A percentile compares a stretch with the other conserved stretches of the same genome.
These are phyloP conservation scores for Dasypolia templi DNA, from an alignment of 2,888 invertebrate species.

Conservation along the genomic window DNA sequence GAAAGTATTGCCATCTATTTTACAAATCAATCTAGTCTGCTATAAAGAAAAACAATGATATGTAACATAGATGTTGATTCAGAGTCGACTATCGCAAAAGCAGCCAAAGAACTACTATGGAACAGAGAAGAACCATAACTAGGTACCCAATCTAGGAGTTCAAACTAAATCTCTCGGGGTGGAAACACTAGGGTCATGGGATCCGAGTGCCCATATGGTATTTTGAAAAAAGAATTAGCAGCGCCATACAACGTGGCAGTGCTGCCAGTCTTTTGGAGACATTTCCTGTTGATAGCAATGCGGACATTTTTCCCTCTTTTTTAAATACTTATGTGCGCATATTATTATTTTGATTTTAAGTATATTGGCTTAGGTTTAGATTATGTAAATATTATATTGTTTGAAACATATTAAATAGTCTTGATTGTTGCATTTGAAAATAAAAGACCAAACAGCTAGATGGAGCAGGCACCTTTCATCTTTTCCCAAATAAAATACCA, in stretches of 20 bases:
- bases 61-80: not conserved
- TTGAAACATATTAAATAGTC: not conserved
- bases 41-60: not conserved
- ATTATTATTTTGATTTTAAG: not conserved
- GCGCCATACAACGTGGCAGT: not conserved
- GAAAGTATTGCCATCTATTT: not conserved
- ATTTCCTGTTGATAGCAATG: not conserved
- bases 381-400: not conserved
- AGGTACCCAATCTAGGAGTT: not conserved
- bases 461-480: too few species aligned
- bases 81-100: not conserved
- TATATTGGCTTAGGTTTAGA: not conserved
- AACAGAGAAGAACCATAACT: not conserved
- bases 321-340: not conserved
- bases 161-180: not conserved
- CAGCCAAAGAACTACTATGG: not conserved
- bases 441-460: not conserved
- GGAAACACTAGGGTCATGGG: not conserved
- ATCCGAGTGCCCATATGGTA: not conserved
- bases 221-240: not conserved
- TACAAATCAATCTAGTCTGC: not conserved
- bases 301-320: not conserved
- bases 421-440: not conserved
- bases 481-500: conserved; percentile 6
- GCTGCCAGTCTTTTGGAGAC: not conserved